phyloP scores from a whole-genome alignment of 2,797 vertebrate species.

The Catostomus latipinnis region DNA sequence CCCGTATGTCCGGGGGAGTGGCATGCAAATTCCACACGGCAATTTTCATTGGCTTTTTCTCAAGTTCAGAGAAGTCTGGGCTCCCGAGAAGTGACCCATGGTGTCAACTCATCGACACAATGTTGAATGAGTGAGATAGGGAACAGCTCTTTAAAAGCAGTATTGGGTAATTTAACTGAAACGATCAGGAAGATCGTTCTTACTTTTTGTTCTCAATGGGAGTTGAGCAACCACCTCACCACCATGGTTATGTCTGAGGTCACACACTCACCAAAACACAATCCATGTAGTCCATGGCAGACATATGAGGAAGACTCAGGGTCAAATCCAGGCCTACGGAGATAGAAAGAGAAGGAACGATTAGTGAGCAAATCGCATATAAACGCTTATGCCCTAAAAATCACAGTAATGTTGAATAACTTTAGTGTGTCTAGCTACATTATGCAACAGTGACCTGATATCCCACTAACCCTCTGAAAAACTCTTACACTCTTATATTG shows the following conservation, averaged over 20 bases:
- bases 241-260: slow-evolving; percentile 66
- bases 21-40: too few species aligned
- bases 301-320: slow-evolving; percentile 26
- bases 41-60: too few species aligned
- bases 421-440: slow-evolving; percentile 12
- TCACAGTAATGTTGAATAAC: slow-evolving; percentile 10
- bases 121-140: too few species aligned
- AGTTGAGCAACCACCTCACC: slow-evolving; percentile 72
- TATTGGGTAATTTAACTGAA: not conserved
- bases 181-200: slow-evolving; percentile 39
- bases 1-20: too few species aligned
- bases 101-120: too few species aligned
- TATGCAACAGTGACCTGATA: slow-evolving; percentile 46
- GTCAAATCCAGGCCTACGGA: slow-evolving; percentile 29
- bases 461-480: slow-evolving; percentile 54
- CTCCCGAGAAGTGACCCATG: too few species aligned
- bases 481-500: slow-evolving; percentile 2
- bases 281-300: slow-evolving; percentile 56
- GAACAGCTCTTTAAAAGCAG: not conserved
- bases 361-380: slow-evolving; percentile 14
- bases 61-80: too few species aligned
- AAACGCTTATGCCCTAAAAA: slow-evolving; percentile 32
- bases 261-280: slow-evolving; percentile 25
- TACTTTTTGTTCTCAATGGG: slow-evolving; percentile 75
- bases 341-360: not conserved